Percentiles rank a stretch among this genome's conserved stretches.
Evolutionary conservation across 2,113 vertebrate genomes (phyloP).

Genomic region (Barbus barbus): DNA sequence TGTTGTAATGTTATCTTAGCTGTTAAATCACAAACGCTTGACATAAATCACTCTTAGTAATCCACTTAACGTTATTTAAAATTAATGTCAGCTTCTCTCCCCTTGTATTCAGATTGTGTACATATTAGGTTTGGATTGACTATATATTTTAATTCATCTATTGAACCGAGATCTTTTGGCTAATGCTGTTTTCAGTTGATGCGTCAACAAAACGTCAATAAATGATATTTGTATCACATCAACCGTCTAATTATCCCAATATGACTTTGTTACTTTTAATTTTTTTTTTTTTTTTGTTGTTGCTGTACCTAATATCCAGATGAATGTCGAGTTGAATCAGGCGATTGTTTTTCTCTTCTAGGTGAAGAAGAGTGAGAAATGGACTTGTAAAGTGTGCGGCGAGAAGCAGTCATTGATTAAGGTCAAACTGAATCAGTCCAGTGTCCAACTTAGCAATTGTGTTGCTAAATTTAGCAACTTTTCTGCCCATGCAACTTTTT

Average conservation of each 20-base stretch:
- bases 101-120: neutral
- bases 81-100: neutral
- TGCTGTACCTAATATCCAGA: no score
- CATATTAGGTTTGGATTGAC: neutral
- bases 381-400: conserved; percentile 88
- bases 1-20: neutral
- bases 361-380: conserved; percentile 84
- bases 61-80: neutral
- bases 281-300: no score
- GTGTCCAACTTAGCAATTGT: no score
- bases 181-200: neutral
- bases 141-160: neutral
- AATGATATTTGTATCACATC: neutral
- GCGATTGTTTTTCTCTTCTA: conserved; percentile 52
- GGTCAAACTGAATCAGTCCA: conserved; percentile 66
- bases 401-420: conserved; percentile 84
- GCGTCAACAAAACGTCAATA: neutral
- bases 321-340: neutral
- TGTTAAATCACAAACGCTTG: neutral
- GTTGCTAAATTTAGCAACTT: no score
- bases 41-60: no score
- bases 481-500: no score
- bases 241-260: neutral
- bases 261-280: neutral
- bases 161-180: neutral